These are phyloP conservation scores for Julus scandinavius DNA, from an alignment of 2,888 invertebrate species.

Conservation along the genomic window DNA sequence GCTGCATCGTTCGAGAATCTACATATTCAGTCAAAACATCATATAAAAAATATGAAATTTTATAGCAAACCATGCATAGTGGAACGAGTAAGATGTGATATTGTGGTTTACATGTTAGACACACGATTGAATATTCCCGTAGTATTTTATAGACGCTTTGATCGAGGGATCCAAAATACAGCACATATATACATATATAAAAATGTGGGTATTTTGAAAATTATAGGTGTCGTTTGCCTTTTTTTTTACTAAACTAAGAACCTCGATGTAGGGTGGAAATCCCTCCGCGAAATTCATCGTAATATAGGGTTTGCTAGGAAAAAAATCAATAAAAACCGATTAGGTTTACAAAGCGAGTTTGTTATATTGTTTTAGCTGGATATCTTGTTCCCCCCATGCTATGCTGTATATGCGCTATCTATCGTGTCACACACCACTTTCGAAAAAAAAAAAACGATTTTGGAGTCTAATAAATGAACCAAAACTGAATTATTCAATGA, in stretches of 20 bases:
- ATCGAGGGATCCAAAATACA: background rate
- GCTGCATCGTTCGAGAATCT: background rate
- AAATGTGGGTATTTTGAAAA: background rate
- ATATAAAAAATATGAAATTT: background rate
- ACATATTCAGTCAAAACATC: background rate
- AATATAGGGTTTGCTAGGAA: slow-evolving; percentile 33
- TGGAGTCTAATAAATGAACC: slow-evolving; percentile 33
- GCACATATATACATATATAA: too few species aligned
- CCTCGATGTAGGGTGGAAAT: background rate
- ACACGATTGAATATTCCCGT: background rate
- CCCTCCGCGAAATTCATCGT: slow-evolving; percentile 8
- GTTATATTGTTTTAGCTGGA: slow-evolving; percentile 26
- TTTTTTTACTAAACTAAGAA: background rate
- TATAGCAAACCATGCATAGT: background rate
- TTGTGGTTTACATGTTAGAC: too few species aligned
- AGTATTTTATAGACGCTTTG: background rate
- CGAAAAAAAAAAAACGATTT: background rate
- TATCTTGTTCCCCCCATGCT: slow-evolving; percentile 16
- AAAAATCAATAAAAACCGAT: slow-evolving; percentile 26
- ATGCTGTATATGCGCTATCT: slow-evolving; percentile 33
- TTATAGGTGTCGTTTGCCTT: slow-evolving; percentile 21
- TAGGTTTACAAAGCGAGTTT: slow-evolving; percentile 26
- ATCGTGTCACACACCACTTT: slow-evolving; percentile 33
- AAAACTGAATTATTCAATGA: slow-evolving; percentile 33
- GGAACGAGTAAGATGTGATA: background rate